Evolutionary conservation across 2,113 vertebrate genomes (phyloP).

Genomic region (Polypterus senegalus): DNA sequence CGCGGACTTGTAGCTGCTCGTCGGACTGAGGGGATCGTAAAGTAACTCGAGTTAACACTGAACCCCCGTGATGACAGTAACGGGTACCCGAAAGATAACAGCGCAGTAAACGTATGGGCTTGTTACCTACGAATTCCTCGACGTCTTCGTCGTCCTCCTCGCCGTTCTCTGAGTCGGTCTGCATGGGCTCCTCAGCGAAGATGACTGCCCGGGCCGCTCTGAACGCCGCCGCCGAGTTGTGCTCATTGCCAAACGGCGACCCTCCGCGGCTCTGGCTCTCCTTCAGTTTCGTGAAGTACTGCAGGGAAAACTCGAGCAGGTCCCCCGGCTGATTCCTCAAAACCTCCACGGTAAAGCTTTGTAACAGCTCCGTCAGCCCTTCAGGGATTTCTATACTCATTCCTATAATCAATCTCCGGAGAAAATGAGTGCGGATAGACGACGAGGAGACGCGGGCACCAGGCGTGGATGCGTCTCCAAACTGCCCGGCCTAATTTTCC

Average conservation of each 20-base stretch:
- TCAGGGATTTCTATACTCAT: conserved; percentile 97
- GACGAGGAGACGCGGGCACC: background rate
- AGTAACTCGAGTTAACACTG: too few relatives aligned
- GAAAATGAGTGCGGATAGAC: conserved; percentile 34
- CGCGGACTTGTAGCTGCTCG: too few relatives aligned
- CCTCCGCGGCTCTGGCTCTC: conserved; percentile 54
- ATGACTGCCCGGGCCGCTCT: conserved; percentile 71
- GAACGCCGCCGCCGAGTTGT: conserved; percentile 47
- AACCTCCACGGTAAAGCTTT: conserved; percentile 96
- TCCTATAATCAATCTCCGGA: conserved; percentile 54
- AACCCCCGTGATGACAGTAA: too few relatives aligned
- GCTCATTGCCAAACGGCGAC: conserved; percentile 56
- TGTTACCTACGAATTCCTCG: conserved; percentile 65
- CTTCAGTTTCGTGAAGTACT: conserved; percentile 88
- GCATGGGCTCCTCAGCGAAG: conserved; percentile 82
- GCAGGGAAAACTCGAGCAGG: conserved; percentile 88
- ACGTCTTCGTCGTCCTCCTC: conserved; percentile 53
- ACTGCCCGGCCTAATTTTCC: background rate
- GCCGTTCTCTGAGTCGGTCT: conserved; percentile 80
- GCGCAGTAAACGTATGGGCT: background rate
- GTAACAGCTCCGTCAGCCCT: conserved; percentile 94
- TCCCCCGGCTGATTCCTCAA: conserved; percentile 82
- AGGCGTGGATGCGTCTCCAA: background rate
- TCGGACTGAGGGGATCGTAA: too few relatives aligned
- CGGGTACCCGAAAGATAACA: too few relatives aligned